Evolutionary conservation across 2,113 vertebrate species (phyloP).

Genomic region (Catagonus wagneri): DNA sequence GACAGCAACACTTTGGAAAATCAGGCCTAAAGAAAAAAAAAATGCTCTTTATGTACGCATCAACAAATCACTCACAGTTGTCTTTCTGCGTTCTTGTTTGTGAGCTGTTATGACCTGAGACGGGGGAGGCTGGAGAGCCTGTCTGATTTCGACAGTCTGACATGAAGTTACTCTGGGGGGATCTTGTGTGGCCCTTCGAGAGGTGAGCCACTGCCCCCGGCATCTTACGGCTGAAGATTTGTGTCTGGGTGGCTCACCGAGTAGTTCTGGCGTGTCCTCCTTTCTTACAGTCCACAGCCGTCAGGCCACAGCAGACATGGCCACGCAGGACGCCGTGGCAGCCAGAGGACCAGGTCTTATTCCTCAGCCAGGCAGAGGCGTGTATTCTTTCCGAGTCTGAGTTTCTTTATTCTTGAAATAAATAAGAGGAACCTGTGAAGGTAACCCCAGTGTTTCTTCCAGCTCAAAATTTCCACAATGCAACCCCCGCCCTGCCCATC

Average conservation of each 20-base stretch:
- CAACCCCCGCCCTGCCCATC: neutral
- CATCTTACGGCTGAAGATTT: neutral
- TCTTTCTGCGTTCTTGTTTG: neutral
- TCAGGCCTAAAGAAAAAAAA: neutral
- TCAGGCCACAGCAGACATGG: neutral
- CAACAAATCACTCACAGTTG: neutral
- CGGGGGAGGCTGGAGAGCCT: neutral
- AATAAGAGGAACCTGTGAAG: accelerated
- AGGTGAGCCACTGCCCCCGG: neutral
- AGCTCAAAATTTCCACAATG: accelerated
- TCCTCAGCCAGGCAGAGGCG: too few species aligned
- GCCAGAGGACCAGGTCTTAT: accelerated
- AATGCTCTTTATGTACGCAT: neutral
- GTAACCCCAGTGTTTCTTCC: accelerated
- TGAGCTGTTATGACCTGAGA: neutral
- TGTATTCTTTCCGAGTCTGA: neutral
- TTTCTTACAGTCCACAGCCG: neutral
- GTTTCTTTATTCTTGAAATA: neutral
- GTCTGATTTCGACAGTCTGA: neutral
- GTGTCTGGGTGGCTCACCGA: too few species aligned
- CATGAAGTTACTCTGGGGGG: neutral
- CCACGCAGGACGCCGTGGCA: accelerated
- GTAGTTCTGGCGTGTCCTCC: neutral
- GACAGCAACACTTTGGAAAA: neutral
- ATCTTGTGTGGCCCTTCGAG: neutral